phyloP scores from a whole-genome alignment of 2,888 invertebrate species.

The Tiliacea citrago region DNA sequence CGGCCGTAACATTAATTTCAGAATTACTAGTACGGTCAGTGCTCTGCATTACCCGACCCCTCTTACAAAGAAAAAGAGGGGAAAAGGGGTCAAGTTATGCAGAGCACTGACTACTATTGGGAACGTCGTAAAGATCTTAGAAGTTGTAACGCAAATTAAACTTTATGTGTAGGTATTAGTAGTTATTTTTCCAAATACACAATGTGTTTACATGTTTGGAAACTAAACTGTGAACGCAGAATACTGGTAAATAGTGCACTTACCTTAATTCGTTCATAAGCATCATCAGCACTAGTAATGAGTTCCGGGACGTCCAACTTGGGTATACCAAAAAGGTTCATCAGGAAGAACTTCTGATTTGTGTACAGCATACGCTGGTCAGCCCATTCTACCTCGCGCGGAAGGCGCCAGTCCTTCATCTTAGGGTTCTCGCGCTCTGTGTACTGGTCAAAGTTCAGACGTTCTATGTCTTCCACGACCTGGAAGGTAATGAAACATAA shows the following conservation, averaged over 20 bases:
- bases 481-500: conserved; percentile 52
- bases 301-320: conserved; percentile 93
- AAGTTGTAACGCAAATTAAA: no score
- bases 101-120: no score
- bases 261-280: conserved; percentile 79
- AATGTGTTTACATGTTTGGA: background rate
- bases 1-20: no score
- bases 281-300: conserved; percentile 91
- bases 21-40: no score
- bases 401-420: conserved; percentile 94
- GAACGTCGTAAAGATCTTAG: no score
- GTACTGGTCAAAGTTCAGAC: conserved; percentile 92
- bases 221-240: background rate
- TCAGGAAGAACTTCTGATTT: conserved; percentile 90
- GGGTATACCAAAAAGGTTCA: conserved; percentile 92
- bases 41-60: no score
- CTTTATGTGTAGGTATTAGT: no score
- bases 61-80: no score
- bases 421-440: conserved; percentile 92
- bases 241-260: conserved; percentile 14
- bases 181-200: background rate
- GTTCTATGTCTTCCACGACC: conserved; percentile 96
- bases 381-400: conserved; percentile 91
- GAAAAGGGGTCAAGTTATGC: no score
- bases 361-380: conserved; percentile 91